A percentile compares a stretch with the other conserved stretches of the same genome.
phyloP scores from a whole-genome alignment of 2,797 vertebrate species.

The Columba guinea region DNA sequence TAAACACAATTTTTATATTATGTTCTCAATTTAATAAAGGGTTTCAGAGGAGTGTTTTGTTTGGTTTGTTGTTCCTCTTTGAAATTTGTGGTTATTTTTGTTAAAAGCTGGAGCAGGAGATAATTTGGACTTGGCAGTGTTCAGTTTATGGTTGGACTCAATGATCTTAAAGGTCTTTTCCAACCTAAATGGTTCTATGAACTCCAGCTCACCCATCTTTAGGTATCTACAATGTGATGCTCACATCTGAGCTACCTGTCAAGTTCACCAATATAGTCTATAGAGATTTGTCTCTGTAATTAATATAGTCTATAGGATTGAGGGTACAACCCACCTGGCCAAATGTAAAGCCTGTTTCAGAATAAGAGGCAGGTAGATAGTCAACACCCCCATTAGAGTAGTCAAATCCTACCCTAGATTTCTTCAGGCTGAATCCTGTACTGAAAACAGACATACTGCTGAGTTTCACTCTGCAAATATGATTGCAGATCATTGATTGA shows the following conservation, averaged over 20 bases:
- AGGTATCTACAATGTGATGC: neutral
- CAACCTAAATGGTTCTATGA: too few species aligned
- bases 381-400: neutral
- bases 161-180: too few species aligned
- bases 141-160: too few species aligned
- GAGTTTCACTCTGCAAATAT: neutral
- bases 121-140: neutral
- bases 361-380: neutral
- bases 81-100: neutral
- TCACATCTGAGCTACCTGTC: neutral
- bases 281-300: neutral
- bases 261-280: neutral
- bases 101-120: neutral
- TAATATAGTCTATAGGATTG: accelerated
- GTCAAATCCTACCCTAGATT: neutral
- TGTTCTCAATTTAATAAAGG: neutral
- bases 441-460: neutral
- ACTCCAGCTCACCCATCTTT: neutral
- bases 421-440: neutral
- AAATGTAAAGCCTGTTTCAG: accelerated
- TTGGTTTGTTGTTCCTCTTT: neutral
- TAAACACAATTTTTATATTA: neutral
- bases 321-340: neutral
- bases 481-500: neutral
- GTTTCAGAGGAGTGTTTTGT: neutral